These are phyloP conservation scores for Tetragnatha montana DNA, from an alignment of 2,888 invertebrate species.

Conservation along the genomic window DNA sequence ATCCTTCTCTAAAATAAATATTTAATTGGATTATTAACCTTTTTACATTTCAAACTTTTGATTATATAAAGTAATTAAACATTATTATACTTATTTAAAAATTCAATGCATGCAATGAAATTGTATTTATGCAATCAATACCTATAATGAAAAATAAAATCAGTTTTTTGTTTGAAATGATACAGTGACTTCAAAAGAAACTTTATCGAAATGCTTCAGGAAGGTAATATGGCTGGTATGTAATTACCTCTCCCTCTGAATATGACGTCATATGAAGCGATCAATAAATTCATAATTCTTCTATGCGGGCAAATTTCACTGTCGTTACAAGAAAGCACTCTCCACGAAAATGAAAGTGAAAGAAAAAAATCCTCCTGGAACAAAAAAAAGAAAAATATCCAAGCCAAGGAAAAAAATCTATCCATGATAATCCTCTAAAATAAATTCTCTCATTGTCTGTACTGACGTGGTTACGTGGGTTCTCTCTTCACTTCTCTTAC, in stretches of 20 bases:
- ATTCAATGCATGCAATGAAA: no score
- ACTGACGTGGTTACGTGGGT: constrained; percentile 36
- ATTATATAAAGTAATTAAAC: no score
- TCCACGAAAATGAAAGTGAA: neutral
- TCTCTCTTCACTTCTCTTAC: constrained; percentile 41
- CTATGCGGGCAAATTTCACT: constrained; percentile 42
- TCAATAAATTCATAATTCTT: constrained; percentile 46
- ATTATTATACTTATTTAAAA: no score
- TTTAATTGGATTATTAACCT: no score
- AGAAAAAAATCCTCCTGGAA: neutral
- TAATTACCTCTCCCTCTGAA: constrained; percentile 33
- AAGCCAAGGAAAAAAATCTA: constrained; percentile 8
- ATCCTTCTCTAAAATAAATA: no score
- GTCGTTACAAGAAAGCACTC: constrained; percentile 33
- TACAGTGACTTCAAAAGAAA: no score
- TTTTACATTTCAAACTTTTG: no score
- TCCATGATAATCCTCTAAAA: constrained; percentile 56
- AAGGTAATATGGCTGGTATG: neutral
- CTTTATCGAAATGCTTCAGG: neutral
- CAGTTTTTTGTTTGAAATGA: no score
- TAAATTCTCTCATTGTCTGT: constrained; percentile 55
- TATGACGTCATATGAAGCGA: constrained; percentile 35
- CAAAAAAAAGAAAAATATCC: neutral
- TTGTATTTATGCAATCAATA: no score
- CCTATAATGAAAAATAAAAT: no score